phyloP scores from a whole-genome alignment of 2,888 invertebrate genomes.

The Pimpla rufipes region DNA sequence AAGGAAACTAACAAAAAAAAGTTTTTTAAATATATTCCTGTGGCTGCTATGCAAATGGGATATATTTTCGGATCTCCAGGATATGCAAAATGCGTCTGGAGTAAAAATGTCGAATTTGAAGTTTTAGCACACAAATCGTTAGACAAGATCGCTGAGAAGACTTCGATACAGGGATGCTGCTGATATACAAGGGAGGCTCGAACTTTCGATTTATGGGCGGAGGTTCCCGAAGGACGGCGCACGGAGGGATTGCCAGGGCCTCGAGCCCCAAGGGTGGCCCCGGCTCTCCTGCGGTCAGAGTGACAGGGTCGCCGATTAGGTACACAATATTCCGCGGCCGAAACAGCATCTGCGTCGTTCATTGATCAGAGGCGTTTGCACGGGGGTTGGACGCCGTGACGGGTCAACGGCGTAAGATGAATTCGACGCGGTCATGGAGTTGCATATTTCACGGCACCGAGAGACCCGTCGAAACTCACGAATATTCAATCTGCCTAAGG shows the following conservation, averaged over 20 bases:
- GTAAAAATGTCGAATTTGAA: not conserved
- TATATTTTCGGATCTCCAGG: not conserved
- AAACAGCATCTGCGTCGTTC: constrained; percentile 84
- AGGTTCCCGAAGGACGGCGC: constrained; percentile 77
- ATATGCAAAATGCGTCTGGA: not conserved
- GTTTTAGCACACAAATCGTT: constrained; percentile 77
- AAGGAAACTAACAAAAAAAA: too few relatives aligned
- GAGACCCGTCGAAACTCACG: constrained; percentile 2
- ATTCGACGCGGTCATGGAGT: constrained; percentile 19
- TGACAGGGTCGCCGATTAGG: constrained; percentile 85
- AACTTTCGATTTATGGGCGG: constrained; percentile 85
- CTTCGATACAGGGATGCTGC: constrained; percentile 67
- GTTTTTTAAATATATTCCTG: not conserved
- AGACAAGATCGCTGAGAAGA: constrained; percentile 77
- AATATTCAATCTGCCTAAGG: not conserved
- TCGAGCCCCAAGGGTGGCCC: constrained; percentile 57
- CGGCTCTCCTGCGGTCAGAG: constrained; percentile 81
- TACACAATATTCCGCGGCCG: constrained; percentile 83
- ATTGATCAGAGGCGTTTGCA: constrained; percentile 79
- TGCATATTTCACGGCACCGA: not conserved
- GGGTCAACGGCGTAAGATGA: constrained; percentile 36
- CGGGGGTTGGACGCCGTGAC: constrained; percentile 13
- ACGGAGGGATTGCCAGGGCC: constrained; percentile 44
- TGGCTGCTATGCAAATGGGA: not conserved
- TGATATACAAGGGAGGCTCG: constrained; percentile 72